Base-by-base conservation (phyloP, 2,113 vertebrate genomes). In the Hippocampus barbouri region DNA sequence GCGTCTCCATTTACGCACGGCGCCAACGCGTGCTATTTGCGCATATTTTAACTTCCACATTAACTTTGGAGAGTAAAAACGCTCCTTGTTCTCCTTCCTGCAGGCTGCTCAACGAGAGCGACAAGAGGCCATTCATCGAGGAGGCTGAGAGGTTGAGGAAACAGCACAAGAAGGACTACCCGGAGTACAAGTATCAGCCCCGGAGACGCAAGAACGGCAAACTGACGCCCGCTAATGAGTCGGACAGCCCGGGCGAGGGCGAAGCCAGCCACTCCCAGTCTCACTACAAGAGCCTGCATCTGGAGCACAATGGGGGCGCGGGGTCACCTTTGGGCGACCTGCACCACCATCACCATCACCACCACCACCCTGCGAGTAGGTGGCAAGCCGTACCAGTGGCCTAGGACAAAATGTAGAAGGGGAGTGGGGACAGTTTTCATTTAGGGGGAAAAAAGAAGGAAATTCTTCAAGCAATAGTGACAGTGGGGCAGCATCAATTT, bases 141-240 rank as follows among this genome's bases (percentile, higher is more conserved):
- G 97, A 99, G 88, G 97, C 97, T 0, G 97, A 99, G 90, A 81
- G 97, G 68, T 92, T 99, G 86, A 92, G 97, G 71, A 98, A 98
- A 89, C 97, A 99, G 88, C 97, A 99, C 87, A 99, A 99, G 91
- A 98, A 98, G 80, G 97, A 99, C 90, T 96, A 99, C 60, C 97
- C 97, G 0, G 97, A 99, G 74, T 99, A 99, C 91, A 99, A 99
- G 87, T 99, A 99, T 88, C 97, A 99, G 88, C 97, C 97, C 2
- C 94, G 97, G 62, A 90, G 97, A 70, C 93, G 97, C 87, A 99
- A 99, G 91, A 98, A 98, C 0, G 96, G 97, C 78, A 99, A 98
- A 86, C 94, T 94, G 1, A 86, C 93, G 0, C 85, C 95, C 69
- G 92, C 94, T 0, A 79, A 72, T 5, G 97, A 99, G 83, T 87